These are phyloP conservation scores for Pharmacophagus antenor DNA, from an alignment of 2,888 invertebrate genomes.

Conservation along the genomic window DNA sequence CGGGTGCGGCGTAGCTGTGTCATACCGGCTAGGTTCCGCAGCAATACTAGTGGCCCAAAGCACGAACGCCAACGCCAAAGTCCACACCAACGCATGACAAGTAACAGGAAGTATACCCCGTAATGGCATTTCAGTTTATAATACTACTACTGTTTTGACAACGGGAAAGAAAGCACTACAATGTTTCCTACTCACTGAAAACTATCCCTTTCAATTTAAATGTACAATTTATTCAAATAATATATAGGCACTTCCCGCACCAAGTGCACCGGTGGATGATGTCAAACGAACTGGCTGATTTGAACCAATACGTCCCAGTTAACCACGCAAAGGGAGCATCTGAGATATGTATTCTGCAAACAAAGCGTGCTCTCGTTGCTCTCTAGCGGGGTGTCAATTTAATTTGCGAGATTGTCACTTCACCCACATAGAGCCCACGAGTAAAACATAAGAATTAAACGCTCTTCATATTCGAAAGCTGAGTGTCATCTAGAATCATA, in stretches of 20 bases:
- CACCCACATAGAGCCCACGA: conserved; percentile 26
- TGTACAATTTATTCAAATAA: conserved; percentile 35
- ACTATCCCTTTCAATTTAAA: conserved; percentile 21
- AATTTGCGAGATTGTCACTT: conserved; percentile 55
- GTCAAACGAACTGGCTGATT: conserved; percentile 56
- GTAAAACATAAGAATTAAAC: conserved; percentile 10
- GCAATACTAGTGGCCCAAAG: conserved; percentile 62
- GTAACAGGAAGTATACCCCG: conserved; percentile 52
- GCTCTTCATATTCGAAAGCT: conserved; percentile 2
- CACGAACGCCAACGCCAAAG: conserved; percentile 51
- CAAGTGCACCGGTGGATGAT: conserved; percentile 51
- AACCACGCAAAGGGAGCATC: conserved; percentile 59
- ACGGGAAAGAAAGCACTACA: background rate
- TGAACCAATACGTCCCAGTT: conserved; percentile 56
- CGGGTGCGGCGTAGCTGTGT: conserved; percentile 68
- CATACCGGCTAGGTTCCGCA: conserved; percentile 56
- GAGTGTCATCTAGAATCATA: conserved; percentile 1
- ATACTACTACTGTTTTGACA: conserved; percentile 23
- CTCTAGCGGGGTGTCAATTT: conserved; percentile 63
- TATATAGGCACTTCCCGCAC: conserved; percentile 20
- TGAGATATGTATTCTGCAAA: conserved; percentile 69
- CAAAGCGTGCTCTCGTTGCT: conserved; percentile 52
- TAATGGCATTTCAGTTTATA: conserved; percentile 47
- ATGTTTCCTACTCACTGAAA: conserved; percentile 22
- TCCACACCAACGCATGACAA: conserved; percentile 59